Base-by-base conservation (phyloP, 2,888 invertebrate genomes). In the Parthenolecanium corni region DNA sequence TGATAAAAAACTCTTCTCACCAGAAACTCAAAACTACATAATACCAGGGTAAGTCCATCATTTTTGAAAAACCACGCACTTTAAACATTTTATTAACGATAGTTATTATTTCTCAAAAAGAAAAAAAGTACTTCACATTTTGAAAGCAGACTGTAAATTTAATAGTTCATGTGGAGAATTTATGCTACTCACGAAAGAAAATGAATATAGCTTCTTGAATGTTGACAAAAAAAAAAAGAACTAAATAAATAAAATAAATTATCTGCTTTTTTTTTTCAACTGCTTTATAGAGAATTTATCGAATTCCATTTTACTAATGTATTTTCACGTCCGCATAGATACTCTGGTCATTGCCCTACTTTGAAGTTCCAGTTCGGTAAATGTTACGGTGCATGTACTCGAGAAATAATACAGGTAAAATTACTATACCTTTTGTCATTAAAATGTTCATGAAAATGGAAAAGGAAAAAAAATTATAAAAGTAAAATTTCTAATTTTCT, bases 291-390 rank as follows among this genome's bases (percentile, higher is more conserved):
- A 31, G 31, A 31, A 31, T 31, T 31, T 31, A 31, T 31, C 9
- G 31, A 31, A 31, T 6, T 31, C 9, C 4, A 31, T 31, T 21
- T 14, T 49, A 49, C 20, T 21, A 23, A 11, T 20, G 14, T 11
- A 23, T 49, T 11, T 24, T 36, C 21, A 16, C 14, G 11, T 36
- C 20, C 23, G 23, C 38, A 23, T n/a, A 84, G 84, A 66, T 84
- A 84, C 72, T 84, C 84, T 1, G 84, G 84, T 12, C 84, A 84
- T 70, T 84, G 84, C 72, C 84, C 84, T 52, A 80, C 83, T 68
- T 76, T 84, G 58, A 82, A 83, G 70, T 84, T 84, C 70, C 81
- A 82, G 54, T 82, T 80, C 70, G 84, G 84, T 52, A 82, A 83
- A 73, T 79, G 83, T 71, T 84, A 84, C 72, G 84, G 84, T 18